Percentiles rank a stretch among this genome's conserved stretches.
Conservation (phyloP, 2,888 invertebrate genomes). For the Cheilosia vernalis region DNA sequence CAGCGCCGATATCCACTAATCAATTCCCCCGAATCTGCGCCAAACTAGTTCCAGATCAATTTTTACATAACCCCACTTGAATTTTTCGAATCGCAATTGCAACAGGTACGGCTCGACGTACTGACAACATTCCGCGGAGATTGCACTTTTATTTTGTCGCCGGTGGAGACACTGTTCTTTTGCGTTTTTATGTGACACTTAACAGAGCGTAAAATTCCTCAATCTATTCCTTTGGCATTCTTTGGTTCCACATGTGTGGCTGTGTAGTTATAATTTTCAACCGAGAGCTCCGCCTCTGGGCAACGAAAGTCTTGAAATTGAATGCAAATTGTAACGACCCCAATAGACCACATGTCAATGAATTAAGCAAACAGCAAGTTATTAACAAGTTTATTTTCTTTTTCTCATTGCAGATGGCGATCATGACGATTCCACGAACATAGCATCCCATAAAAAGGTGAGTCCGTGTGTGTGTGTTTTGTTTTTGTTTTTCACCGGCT, state of each 20-base stretch:
- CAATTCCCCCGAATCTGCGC: conserved; percentile 66
- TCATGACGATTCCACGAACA: conserved; percentile 63
- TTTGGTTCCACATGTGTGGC: background rate
- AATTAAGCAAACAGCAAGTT: conserved; percentile 29
- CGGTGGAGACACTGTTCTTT: conserved; percentile 18
- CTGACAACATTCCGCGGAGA: conserved; percentile 59
- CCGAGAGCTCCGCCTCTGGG: too few relatives aligned
- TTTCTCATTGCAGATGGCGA: conserved; percentile 70
- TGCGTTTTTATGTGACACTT: conserved; percentile 60
- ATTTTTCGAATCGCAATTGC: conserved; percentile 49
- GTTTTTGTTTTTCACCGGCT: background rate
- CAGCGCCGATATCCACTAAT: conserved; percentile 61
- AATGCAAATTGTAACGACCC: conserved; percentile 21
- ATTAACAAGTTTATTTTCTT: conserved; percentile 37
- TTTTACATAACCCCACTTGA: conserved; percentile 62
- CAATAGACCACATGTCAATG: conserved; percentile 36
- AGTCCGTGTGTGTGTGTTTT: conserved; percentile 23
- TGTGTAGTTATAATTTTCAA: background rate
- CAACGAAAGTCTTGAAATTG: background rate
- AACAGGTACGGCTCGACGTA: background rate
- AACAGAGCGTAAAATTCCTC: conserved; percentile 57
- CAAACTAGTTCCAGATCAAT: conserved; percentile 66
- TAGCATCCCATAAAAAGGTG: conserved; percentile 72
- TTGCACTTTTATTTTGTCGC: conserved; percentile 39
- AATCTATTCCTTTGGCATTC: background rate